Evolutionary conservation across 2,113 vertebrate genomes (phyloP).

Genomic region (Cyphomyrus discorhynchus): DNA sequence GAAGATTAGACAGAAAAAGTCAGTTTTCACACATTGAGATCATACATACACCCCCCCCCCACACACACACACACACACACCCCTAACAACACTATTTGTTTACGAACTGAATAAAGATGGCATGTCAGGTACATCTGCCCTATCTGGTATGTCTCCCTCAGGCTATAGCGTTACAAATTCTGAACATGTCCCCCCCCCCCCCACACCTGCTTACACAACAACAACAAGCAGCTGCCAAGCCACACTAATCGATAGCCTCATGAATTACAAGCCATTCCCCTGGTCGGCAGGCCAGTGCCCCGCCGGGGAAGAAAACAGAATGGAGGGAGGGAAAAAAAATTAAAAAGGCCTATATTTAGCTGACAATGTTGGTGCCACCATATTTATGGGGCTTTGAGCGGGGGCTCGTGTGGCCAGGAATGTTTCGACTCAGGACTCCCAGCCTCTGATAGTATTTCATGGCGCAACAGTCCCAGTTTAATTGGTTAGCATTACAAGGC

Average conservation of each 20-base stretch:
- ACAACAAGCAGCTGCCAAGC: slow-evolving; percentile 54
- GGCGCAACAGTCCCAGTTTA: slow-evolving; percentile 76
- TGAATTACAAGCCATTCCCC: slow-evolving; percentile 54
- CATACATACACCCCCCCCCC: neutral
- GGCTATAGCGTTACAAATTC: slow-evolving; percentile 27
- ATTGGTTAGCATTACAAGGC: slow-evolving; percentile 72
- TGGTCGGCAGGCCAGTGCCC: slow-evolving; percentile 56
- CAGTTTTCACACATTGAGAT: neutral
- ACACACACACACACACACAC: neutral
- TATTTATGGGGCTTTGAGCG: slow-evolving; percentile 77
- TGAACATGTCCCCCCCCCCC: slow-evolving; percentile 32
- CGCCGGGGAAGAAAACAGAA: slow-evolving; percentile 41
- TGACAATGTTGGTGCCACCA: slow-evolving; percentile 86
- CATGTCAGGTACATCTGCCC: neutral
- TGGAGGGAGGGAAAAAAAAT: neutral
- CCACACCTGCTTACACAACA: slow-evolving; percentile 48
- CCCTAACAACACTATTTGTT: neutral
- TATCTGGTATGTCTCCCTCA: neutral
- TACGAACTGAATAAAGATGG: neutral
- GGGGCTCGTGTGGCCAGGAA: slow-evolving; percentile 87
- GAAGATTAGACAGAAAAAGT: neutral
- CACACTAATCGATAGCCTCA: slow-evolving; percentile 49
- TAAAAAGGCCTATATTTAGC: slow-evolving; percentile 79
- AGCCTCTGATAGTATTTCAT: slow-evolving; percentile 95
- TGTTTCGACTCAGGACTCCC: slow-evolving; percentile 98